Evolutionary conservation across 2,113 vertebrate genomes (phyloP).

Genomic region (Anarrhichthys ocellatus): DNA sequence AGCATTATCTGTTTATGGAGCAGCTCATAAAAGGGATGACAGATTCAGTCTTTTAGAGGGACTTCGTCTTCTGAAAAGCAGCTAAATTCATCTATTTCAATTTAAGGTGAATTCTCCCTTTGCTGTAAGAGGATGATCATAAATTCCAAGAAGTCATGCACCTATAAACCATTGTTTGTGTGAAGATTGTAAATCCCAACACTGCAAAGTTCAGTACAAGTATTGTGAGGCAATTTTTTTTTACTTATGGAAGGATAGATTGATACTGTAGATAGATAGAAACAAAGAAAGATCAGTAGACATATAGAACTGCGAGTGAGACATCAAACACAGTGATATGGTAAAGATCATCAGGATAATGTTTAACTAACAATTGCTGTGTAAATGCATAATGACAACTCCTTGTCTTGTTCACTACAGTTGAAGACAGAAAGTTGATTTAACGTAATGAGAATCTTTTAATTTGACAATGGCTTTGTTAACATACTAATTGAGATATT

Average conservation of each 20-base stretch:
- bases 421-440: not conserved
- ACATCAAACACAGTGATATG: not conserved
- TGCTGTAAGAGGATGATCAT: not conserved
- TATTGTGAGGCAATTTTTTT: not conserved
- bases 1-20: not conserved
- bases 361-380: slow-evolving; percentile 1
- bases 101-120: slow-evolving; percentile 8
- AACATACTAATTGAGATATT: not conserved
- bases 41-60: not conserved
- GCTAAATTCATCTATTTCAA: not conserved
- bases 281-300: not conserved
- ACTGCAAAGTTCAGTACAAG: not conserved
- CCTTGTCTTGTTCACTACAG: not conserved
- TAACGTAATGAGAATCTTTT: not conserved
- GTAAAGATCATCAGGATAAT: slow-evolving; percentile 5
- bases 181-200: not conserved
- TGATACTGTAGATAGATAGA: not conserved
- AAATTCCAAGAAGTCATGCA: not conserved
- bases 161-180: not conserved
- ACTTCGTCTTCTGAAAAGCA: not conserved
- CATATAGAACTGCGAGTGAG: not conserved
- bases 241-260: not conserved
- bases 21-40: not conserved
- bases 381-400: not conserved
- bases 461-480: not conserved